These are phyloP conservation scores for Microctenopoma steveboyesi DNA, from an alignment of 2,797 vertebrate species.

Conservation along the genomic window DNA sequence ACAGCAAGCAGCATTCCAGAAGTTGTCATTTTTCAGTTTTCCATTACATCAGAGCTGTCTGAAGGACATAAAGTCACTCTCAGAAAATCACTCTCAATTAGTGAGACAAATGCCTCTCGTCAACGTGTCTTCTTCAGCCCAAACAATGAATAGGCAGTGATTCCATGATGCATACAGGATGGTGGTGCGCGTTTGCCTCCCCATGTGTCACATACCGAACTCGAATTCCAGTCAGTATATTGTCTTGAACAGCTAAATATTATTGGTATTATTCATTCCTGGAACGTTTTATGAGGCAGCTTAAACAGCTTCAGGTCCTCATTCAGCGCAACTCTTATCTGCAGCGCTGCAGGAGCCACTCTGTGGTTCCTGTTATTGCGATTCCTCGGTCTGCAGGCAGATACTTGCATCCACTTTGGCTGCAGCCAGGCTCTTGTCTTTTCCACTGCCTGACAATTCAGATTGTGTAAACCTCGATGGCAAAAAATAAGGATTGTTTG, in stretches of 20 bases:
- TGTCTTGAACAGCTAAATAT: slow-evolving; percentile 28
- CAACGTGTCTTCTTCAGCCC: background rate
- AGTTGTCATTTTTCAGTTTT: slow-evolving; percentile 38
- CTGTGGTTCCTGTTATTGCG: slow-evolving; percentile 95
- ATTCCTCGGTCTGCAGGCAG: slow-evolving; percentile 56
- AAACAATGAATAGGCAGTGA: slow-evolving; percentile 15
- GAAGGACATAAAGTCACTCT: slow-evolving; percentile 7
- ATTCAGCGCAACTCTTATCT: slow-evolving; percentile 88
- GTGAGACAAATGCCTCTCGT: slow-evolving; percentile 25
- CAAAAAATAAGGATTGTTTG: slow-evolving; percentile 75
- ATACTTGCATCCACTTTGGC: slow-evolving; percentile 53
- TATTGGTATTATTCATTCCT: slow-evolving; percentile 42
- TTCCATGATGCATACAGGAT: background rate
- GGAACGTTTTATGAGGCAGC: slow-evolving; percentile 42
- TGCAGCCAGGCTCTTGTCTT: slow-evolving; percentile 27
- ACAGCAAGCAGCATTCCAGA: slow-evolving; percentile 53
- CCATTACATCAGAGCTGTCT: slow-evolving; percentile 49
- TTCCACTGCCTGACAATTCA: slow-evolving; percentile 56
- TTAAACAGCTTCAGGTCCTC: slow-evolving; percentile 39
- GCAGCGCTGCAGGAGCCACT: slow-evolving; percentile 84
- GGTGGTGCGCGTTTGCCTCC: background rate
- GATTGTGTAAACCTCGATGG: slow-evolving; percentile 63
- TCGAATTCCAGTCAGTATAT: slow-evolving; percentile 16
- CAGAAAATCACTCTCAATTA: slow-evolving; percentile 27
- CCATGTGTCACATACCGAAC: slow-evolving; percentile 6